These are phyloP conservation scores for Apomyelois bistriatella DNA, from an alignment of 2,888 invertebrate species.

Conservation along the genomic window DNA sequence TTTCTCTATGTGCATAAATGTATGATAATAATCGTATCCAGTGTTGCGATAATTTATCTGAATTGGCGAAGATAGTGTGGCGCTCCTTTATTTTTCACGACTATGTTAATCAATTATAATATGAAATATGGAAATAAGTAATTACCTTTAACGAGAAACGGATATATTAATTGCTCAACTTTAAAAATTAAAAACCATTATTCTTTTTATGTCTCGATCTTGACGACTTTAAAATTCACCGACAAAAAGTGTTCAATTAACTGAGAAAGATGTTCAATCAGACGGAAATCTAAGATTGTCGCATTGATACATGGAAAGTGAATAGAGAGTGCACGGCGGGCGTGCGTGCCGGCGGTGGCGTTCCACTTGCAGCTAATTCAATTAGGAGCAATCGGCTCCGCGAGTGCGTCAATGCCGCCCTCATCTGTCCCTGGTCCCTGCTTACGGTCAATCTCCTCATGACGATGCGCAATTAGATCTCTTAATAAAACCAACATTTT, in stretches of 20 bases:
- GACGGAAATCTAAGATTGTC: constrained; percentile 6
- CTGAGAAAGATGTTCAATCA: constrained; percentile 5
- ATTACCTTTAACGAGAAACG: too few relatives aligned
- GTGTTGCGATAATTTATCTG: too few relatives aligned
- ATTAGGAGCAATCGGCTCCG: constrained; percentile 68
- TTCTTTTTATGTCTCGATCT: too few relatives aligned
- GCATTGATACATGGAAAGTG: constrained; percentile 7
- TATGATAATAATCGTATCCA: too few relatives aligned
- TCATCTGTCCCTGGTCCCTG: constrained; percentile 32
- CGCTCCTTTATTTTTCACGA: too few relatives aligned
- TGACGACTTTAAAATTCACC: too few relatives aligned
- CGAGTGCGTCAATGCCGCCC: constrained; percentile 38
- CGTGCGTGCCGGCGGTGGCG: constrained; percentile 39
- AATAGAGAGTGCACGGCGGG: constrained; percentile 33
- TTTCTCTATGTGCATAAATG: too few relatives aligned
- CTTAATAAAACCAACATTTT: background rate
- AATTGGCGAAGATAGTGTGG: too few relatives aligned
- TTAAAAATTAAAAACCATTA: too few relatives aligned
- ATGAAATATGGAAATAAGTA: too few relatives aligned
- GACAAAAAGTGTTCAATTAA: background rate
- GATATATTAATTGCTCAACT: too few relatives aligned
- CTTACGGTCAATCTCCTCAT: constrained; percentile 44
- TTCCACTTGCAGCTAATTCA: constrained; percentile 72
- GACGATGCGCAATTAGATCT: constrained; percentile 10
- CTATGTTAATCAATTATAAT: too few relatives aligned